Evolutionary conservation across 2,113 vertebrate genomes (phyloP).

Genomic region (Gallinago undulata): DNA sequence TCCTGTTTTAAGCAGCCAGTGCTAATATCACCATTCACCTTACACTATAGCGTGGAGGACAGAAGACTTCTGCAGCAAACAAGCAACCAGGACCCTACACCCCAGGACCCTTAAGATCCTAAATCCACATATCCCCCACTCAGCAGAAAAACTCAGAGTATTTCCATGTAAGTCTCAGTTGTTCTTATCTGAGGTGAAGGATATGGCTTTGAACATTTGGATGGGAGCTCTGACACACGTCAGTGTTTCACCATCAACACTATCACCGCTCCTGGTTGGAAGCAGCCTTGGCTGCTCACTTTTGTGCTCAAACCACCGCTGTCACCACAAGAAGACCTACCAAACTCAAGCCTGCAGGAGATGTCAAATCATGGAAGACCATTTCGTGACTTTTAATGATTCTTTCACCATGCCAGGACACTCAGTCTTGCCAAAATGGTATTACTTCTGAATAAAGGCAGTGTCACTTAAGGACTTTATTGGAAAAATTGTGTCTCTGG

Average conservation of each 20-base stretch:
- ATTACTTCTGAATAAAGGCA: neutral
- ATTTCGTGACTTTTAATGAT: neutral
- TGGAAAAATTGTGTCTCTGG: neutral
- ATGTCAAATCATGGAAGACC: neutral
- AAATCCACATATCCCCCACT: neutral
- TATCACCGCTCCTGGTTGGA: neutral
- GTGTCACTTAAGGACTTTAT: neutral
- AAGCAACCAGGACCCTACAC: neutral
- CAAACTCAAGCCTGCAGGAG: neutral
- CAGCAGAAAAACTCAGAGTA: neutral
- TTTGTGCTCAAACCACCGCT: neutral
- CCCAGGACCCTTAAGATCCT: neutral
- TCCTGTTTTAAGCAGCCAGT: neutral
- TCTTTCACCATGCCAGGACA: neutral
- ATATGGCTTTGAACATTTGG: neutral
- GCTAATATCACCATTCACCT: neutral
- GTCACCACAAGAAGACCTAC: neutral
- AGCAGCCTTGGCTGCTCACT: neutral
- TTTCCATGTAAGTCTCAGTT: neutral
- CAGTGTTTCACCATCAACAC: neutral
- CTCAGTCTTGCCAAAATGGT: neutral
- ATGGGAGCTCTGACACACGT: neutral
- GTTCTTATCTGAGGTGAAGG: neutral
- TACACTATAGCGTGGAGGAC: neutral
- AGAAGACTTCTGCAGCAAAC: neutral